A percentile compares a stretch with the other conserved stretches of the same genome.
Conservation (phyloP, 92 coral and sea anemone genomes). For the Hydrozoanthus gracilis region DNA sequence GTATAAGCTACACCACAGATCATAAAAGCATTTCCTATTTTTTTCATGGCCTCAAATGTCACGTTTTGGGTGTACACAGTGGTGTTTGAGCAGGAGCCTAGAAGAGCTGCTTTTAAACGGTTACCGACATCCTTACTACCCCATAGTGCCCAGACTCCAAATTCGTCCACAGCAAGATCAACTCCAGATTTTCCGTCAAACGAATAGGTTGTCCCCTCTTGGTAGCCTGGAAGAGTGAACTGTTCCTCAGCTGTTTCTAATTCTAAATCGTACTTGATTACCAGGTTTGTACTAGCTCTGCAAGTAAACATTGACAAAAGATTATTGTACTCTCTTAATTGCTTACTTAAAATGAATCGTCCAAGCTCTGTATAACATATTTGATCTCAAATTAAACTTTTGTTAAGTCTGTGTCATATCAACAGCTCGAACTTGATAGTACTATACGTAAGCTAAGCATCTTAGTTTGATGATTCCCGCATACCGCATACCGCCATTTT, state of each 20-base stretch:
- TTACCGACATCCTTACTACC: neutral
- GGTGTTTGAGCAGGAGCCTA: slow-evolving; percentile 14
- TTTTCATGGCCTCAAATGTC: neutral
- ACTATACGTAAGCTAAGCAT: too few relatives aligned
- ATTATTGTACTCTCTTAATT: too few relatives aligned
- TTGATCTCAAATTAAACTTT: too few relatives aligned
- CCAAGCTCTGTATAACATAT: too few relatives aligned
- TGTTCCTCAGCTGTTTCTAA: neutral
- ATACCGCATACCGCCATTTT: too few relatives aligned
- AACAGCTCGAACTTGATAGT: too few relatives aligned
- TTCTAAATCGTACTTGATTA: slow-evolving; percentile 24
- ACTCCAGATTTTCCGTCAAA: neutral
- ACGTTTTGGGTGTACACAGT: slow-evolving; percentile 21
- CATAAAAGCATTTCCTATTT: slow-evolving; percentile 36
- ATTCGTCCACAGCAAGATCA: slow-evolving; percentile 38
- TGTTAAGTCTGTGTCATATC: too few relatives aligned
- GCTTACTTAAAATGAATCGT: too few relatives aligned
- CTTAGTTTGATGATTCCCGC: too few relatives aligned
- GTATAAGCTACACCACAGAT: slow-evolving; percentile 44
- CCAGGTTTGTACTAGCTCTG: neutral
- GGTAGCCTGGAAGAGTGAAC: slow-evolving; percentile 1
- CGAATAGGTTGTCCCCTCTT: neutral
- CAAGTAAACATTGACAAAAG: too few relatives aligned
- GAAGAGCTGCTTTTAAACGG: slow-evolving; percentile 26
- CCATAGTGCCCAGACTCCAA: slow-evolving; percentile 39